These are phyloP conservation scores for Abrostola triplasia DNA, from an alignment of 2,888 invertebrate genomes.

Conservation along the genomic window DNA sequence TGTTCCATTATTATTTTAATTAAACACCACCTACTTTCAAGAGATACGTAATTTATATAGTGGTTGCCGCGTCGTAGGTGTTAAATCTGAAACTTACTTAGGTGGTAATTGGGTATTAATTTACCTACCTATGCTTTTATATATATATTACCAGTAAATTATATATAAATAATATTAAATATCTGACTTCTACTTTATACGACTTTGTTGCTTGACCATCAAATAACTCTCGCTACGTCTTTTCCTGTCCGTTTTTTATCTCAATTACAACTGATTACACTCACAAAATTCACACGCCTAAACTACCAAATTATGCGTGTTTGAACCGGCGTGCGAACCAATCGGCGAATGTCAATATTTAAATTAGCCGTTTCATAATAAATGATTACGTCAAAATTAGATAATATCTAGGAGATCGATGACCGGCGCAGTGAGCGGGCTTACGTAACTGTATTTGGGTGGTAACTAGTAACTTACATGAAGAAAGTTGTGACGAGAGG, in stretches of 20 bases:
- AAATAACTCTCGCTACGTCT: too few species aligned
- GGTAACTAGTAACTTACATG: constrained; percentile 59
- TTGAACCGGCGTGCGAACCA: constrained; percentile 38
- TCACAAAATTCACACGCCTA: constrained; percentile 43
- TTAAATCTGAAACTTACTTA: not conserved
- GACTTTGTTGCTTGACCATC: too few species aligned
- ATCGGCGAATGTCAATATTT: constrained; percentile 71
- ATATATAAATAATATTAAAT: too few species aligned
- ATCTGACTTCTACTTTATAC: too few species aligned
- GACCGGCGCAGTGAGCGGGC: constrained; percentile 70
- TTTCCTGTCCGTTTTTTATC: not conserved
- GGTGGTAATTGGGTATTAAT: not conserved
- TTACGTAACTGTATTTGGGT: constrained; percentile 70
- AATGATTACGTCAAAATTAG: constrained; percentile 78
- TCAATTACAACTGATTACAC: constrained; percentile 12
- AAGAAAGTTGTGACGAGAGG: constrained; percentile 65
- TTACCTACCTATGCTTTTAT: too few species aligned
- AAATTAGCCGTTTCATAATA: constrained; percentile 72
- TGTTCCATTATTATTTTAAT: constrained; percentile 10
- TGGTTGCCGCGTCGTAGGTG: not conserved
- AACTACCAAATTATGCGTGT: constrained; percentile 38
- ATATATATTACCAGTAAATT: too few species aligned
- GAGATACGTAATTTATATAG: not conserved
- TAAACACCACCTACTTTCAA: constrained; percentile 6
- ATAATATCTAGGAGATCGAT: constrained; percentile 76